Evolutionary conservation across 2,888 invertebrate species (phyloP).

Genomic region (Aleiodes alternator): DNA sequence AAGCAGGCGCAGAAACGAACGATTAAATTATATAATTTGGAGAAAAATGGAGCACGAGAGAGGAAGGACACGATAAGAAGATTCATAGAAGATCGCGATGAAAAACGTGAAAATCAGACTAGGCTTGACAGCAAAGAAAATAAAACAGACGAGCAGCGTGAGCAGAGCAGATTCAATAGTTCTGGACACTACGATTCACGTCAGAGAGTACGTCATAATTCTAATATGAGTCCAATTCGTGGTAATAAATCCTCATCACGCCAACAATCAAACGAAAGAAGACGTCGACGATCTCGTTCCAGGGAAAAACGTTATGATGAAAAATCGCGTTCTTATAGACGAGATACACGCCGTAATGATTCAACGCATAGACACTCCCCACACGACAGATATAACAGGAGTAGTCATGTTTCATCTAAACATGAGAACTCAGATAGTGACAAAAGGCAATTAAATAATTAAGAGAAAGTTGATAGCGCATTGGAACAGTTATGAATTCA

Average conservation of each 20-base stretch:
- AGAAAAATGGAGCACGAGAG: constrained; percentile 68
- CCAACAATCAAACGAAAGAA: constrained; percentile 7
- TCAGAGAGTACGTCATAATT: neutral
- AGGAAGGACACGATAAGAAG: constrained; percentile 77
- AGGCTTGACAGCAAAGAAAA: neutral
- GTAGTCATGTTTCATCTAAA: too few species aligned
- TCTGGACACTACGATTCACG: neutral
- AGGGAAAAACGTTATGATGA: constrained; percentile 64
- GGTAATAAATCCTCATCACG: neutral
- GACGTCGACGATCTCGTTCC: constrained; percentile 63
- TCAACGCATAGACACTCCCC: constrained; percentile 46
- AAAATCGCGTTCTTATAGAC: constrained; percentile 50
- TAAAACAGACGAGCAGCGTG: constrained; percentile 64
- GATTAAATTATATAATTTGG: constrained; percentile 84
- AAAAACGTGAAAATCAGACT: neutral
- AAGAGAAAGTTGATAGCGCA: too few species aligned
- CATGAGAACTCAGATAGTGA: too few species aligned
- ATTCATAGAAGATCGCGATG: constrained; percentile 36
- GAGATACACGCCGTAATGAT: constrained; percentile 54
- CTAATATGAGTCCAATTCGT: neutral
- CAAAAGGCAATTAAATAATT: too few species aligned
- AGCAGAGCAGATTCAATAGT: constrained; percentile 16
- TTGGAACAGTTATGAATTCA: too few species aligned
- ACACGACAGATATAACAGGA: neutral
- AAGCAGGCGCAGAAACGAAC: constrained; percentile 90